Conservation (phyloP, 2,888 invertebrate genomes). For the Chesias legatella region DNA sequence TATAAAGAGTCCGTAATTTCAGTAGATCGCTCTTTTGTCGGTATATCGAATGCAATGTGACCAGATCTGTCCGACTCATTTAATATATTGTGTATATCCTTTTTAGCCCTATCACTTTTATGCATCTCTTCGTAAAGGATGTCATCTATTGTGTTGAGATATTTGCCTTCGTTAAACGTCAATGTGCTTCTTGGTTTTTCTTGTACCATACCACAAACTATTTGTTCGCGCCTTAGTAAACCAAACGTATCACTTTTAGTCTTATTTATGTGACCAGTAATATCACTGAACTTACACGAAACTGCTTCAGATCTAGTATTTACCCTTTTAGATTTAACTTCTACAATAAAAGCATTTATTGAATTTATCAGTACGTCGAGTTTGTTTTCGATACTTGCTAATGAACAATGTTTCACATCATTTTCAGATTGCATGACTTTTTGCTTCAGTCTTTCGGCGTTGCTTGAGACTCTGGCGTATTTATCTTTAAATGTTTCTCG, state of each 20-base stretch:
- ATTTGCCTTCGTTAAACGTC: conserved; percentile 14
- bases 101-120: conserved; percentile 47
- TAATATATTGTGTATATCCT: conserved; percentile 43
- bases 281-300: conserved; percentile 2
- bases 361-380: conserved; percentile 48
- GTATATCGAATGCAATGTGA: conserved; percentile 47
- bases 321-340: conserved; percentile 36
- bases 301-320: conserved; percentile 1
- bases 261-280: neutral
- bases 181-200: conserved; percentile 27
- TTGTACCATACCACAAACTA: conserved; percentile 27
- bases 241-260: conserved; percentile 13
- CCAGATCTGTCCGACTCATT: conserved; percentile 35
- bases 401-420: conserved; percentile 27
- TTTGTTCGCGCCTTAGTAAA: conserved; percentile 16
- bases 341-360: conserved; percentile 46
- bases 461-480: conserved; percentile 28
- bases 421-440: conserved; percentile 26
- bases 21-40: conserved; percentile 54
- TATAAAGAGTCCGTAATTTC: conserved; percentile 48
- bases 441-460: conserved; percentile 33
- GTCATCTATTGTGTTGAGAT: conserved; percentile 28
- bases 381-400: conserved; percentile 50
- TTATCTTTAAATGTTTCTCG: conserved; percentile 29
- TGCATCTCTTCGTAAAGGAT: conserved; percentile 43